Evolutionary conservation across 2,113 vertebrate species (phyloP).

Genomic region (Peromyscus leucopus): DNA sequence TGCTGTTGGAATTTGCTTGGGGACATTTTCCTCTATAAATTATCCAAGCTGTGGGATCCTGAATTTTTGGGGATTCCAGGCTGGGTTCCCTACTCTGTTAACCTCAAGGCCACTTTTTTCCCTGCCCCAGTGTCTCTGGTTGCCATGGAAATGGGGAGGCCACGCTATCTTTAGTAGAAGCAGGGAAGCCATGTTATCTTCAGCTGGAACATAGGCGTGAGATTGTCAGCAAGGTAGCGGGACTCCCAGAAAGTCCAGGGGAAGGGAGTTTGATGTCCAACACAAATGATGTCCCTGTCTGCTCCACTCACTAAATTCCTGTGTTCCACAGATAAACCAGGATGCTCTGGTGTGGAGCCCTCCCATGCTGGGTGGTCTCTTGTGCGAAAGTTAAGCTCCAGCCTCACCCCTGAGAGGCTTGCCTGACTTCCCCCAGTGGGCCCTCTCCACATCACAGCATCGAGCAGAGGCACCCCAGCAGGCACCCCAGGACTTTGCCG

Average conservation of each 20-base stretch:
- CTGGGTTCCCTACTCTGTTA: neutral
- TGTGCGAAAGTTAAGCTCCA: neutral
- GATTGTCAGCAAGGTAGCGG: neutral
- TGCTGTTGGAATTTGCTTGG: fast-evolving
- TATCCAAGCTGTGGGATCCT: neutral
- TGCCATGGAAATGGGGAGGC: neutral
- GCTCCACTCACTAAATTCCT: neutral
- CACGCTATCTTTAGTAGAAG: fast-evolving
- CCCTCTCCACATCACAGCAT: neutral
- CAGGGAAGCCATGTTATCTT: fast-evolving
- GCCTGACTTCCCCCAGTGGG: neutral
- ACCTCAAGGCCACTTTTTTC: neutral
- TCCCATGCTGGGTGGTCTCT: fast-evolving
- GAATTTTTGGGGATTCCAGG: neutral
- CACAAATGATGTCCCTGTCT: neutral
- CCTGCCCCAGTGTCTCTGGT: neutral
- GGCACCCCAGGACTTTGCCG: fast-evolving
- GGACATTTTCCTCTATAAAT: neutral
- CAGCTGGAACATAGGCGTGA: too few relatives aligned
- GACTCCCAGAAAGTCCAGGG: neutral
- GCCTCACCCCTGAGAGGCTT: neutral
- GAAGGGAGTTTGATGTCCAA: neutral
- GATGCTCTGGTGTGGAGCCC: neutral
- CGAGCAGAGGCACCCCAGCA: neutral
- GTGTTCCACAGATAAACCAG: fast-evolving